Evolutionary conservation across 2,113 vertebrate species (phyloP).

Genomic region (Procapra przewalskii): DNA sequence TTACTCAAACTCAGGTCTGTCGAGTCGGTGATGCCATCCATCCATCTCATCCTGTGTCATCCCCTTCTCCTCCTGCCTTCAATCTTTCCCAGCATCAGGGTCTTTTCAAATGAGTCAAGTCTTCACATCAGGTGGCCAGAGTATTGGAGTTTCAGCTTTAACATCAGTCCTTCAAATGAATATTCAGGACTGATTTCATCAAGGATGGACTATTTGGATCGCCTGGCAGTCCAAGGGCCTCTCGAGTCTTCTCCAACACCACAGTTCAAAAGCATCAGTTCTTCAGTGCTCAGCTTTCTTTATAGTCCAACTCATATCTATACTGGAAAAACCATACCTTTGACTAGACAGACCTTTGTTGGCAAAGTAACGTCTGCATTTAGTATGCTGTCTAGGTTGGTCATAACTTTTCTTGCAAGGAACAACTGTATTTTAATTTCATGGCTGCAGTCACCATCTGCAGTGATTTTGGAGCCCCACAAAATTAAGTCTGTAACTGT

Average conservation of each 20-base stretch:
- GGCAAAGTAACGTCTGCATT: not conserved
- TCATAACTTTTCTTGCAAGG: not conserved
- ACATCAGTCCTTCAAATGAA: not conserved
- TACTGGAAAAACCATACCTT: not conserved
- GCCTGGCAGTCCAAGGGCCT: not conserved
- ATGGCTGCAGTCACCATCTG: not conserved
- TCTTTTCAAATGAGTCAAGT: not conserved
- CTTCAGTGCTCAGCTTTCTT: not conserved
- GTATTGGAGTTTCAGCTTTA: not conserved
- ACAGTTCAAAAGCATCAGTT: not conserved
- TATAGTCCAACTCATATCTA: not conserved
- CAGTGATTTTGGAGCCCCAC: not conserved
- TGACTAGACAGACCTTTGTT: not conserved
- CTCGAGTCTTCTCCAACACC: not conserved
- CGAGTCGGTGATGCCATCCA: not conserved
- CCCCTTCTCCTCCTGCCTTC: not conserved
- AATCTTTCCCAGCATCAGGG: not conserved
- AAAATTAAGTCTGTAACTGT: not conserved
- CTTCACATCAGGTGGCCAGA: not conserved
- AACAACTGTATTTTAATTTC: not conserved
- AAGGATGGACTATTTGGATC: not conserved
- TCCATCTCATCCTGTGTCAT: not conserved
- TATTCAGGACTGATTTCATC: not conserved
- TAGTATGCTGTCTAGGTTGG: not conserved
- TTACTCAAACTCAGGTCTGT: not conserved